Percentiles rank a stretch among this genome's conserved stretches.
These are phyloP conservation scores for Eupithecia insigniata DNA, from an alignment of 2,888 invertebrate species.

Conservation along the genomic window DNA sequence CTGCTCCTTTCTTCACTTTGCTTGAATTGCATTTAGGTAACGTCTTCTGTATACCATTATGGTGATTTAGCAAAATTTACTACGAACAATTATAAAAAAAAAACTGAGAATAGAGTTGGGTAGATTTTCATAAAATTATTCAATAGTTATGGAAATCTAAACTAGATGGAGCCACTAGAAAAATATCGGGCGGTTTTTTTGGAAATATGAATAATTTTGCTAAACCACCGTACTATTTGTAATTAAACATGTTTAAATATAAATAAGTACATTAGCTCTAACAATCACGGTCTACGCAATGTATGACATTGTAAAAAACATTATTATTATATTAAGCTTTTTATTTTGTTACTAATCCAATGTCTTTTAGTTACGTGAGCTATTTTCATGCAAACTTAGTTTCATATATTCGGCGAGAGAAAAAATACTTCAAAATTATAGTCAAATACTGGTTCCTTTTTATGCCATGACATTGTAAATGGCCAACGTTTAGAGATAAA, in stretches of 20 bases:
- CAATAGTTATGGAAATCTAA: background rate
- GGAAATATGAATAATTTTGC: constrained; percentile 15
- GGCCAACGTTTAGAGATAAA: background rate
- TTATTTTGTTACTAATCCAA: constrained; percentile 57
- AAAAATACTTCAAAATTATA: too few species aligned
- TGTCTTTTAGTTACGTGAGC: background rate
- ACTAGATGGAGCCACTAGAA: background rate
- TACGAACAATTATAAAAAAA: background rate
- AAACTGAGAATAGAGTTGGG: background rate
- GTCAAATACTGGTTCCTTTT: too few species aligned
- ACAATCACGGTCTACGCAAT: constrained; percentile 56
- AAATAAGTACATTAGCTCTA: constrained; percentile 57
- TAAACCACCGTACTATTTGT: constrained; percentile 27
- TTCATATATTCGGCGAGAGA: too few species aligned
- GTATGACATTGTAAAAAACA: constrained; percentile 61
- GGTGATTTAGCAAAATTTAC: constrained; percentile 34
- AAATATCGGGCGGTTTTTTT: background rate
- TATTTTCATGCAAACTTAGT: constrained; percentile 54
- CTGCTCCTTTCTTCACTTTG: constrained; percentile 22
- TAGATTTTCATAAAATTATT: background rate
- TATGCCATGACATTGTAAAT: too few species aligned
- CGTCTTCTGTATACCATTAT: constrained; percentile 28
- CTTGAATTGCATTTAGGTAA: constrained; percentile 37
- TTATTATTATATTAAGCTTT: constrained; percentile 36
- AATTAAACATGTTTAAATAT: constrained; percentile 39